Conservation (phyloP, 92 coral and sea anemone species). For the Umimayanthus kanabou region DNA sequence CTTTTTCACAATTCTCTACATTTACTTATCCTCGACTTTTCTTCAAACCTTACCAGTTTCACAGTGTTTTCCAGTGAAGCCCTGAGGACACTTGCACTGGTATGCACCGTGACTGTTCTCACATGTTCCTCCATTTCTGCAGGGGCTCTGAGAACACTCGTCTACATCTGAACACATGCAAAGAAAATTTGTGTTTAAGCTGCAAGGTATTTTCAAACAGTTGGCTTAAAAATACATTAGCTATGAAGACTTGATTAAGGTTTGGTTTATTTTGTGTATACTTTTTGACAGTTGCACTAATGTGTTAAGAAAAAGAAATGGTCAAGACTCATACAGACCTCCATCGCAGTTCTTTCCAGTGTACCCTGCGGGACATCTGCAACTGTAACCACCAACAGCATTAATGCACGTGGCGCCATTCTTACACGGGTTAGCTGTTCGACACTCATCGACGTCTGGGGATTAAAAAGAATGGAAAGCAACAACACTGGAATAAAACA, state of each 20-base stretch:
- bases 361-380: conserved; percentile 18
- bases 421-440: conserved; percentile 2
- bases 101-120: too few relatives aligned
- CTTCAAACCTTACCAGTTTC: neutral
- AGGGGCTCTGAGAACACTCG: too few relatives aligned
- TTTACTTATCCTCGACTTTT: too few relatives aligned
- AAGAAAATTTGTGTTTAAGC: neutral
- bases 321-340: neutral
- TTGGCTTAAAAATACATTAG: neutral
- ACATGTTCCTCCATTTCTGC: too few relatives aligned
- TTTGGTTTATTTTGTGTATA: too few relatives aligned
- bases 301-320: too few relatives aligned
- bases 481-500: too few relatives aligned
- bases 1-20: too few relatives aligned
- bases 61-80: too few relatives aligned
- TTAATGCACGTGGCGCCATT: conserved; percentile 29
- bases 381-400: conserved; percentile 11
- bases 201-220: neutral
- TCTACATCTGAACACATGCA: conserved; percentile 6
- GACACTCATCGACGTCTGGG: conserved; percentile 6
- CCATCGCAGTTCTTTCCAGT: neutral
- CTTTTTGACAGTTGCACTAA: too few relatives aligned
- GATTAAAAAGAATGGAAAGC: neutral
- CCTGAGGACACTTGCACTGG: too few relatives aligned
- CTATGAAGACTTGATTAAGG: too few relatives aligned